Evolutionary conservation across 2,113 vertebrate genomes (phyloP).

Genomic region (Nothoprocta perdicaria): DNA sequence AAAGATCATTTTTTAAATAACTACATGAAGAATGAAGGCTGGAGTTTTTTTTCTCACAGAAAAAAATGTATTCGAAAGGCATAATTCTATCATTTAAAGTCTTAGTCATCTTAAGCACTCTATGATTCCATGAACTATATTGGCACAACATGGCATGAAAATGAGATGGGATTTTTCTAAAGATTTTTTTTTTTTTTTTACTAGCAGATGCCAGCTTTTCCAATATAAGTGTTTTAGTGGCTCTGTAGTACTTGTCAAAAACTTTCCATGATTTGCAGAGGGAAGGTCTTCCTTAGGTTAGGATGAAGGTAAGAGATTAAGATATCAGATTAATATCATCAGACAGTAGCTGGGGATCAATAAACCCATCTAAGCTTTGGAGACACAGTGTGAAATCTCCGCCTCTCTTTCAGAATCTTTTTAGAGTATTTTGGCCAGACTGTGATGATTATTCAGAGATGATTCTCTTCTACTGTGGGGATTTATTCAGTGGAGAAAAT

Average conservation of each 20-base stretch:
- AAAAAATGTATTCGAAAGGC: too few relatives aligned
- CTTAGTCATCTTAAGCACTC: too few relatives aligned
- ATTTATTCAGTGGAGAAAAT: background rate
- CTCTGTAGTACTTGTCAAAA: background rate
- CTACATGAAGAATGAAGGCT: too few relatives aligned
- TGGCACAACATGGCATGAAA: background rate
- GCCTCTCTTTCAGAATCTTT: background rate
- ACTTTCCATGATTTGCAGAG: accelerated
- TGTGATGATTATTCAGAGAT: background rate
- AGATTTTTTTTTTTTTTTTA: too few relatives aligned
- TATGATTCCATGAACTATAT: too few relatives aligned
- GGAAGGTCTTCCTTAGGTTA: background rate
- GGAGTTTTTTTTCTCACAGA: too few relatives aligned
- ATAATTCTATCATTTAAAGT: too few relatives aligned
- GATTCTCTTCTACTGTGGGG: background rate
- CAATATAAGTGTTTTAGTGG: background rate
- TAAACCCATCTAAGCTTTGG: background rate
- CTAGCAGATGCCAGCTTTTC: accelerated
- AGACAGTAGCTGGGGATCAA: background rate
- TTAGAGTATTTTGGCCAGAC: background rate
- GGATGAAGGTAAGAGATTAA: background rate
- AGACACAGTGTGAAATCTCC: background rate
- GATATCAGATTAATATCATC: background rate
- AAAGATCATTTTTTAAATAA: too few relatives aligned
- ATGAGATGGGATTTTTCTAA: background rate